These are phyloP conservation scores for Poliocrania exsul DNA, from an alignment of 2,797 vertebrate genomes.

Conservation along the genomic window DNA sequence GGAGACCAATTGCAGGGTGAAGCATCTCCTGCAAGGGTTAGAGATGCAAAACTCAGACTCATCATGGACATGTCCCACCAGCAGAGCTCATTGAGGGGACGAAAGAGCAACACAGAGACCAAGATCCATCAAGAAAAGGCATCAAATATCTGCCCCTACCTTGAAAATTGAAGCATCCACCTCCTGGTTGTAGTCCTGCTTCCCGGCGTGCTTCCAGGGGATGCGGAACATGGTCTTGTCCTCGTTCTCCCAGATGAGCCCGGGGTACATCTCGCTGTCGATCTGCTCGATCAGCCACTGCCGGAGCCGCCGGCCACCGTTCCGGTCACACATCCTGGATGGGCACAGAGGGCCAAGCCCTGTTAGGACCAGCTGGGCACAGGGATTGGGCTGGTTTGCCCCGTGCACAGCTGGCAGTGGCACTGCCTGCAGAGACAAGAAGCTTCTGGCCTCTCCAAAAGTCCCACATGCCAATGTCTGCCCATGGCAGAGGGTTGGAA, in stretches of 20 bases:
- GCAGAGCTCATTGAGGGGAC: neutral
- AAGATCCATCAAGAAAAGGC: accelerated
- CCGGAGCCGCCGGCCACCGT: slow-evolving; percentile 88
- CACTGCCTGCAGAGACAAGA: neutral
- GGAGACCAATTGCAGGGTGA: neutral
- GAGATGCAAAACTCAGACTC: neutral
- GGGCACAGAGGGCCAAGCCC: neutral
- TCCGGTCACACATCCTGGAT: slow-evolving; percentile 84
- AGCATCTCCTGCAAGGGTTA: neutral
- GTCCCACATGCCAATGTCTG: accelerated
- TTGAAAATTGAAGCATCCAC: slow-evolving; percentile 98
- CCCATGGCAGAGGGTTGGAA: accelerated
- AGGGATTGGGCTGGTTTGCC: accelerated
- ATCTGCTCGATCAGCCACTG: slow-evolving; percentile 98
- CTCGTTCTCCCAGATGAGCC: slow-evolving; percentile 94
- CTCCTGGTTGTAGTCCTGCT: slow-evolving; percentile 99
- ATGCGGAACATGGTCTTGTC: slow-evolving; percentile 92
- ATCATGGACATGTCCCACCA: accelerated
- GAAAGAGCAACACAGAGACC: accelerated
- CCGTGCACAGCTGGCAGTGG: accelerated
- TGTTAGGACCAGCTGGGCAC: accelerated
- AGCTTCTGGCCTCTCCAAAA: neutral
- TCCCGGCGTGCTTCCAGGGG: slow-evolving; percentile 97
- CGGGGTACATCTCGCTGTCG: slow-evolving; percentile 87
- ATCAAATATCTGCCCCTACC: slow-evolving; percentile 68